A percentile compares a stretch with the other conserved stretches of the same genome.
Evolutionary conservation across 2,113 vertebrate species (phyloP).

Genomic region (Pedetes capensis): DNA sequence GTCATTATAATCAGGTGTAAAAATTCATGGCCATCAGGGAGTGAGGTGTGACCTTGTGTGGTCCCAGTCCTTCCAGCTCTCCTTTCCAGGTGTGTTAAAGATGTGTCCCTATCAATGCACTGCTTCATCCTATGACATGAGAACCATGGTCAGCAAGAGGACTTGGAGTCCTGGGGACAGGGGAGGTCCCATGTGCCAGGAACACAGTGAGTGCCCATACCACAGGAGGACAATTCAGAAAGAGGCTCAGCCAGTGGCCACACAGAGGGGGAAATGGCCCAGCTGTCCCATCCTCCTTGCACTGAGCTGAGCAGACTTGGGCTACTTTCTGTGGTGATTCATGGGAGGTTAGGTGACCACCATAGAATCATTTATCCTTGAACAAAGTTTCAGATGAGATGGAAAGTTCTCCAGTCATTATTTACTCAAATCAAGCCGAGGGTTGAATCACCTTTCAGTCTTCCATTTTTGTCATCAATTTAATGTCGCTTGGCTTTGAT

Average conservation of each 20-base stretch:
- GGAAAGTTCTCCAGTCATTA: not conserved
- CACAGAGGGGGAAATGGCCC: accelerated
- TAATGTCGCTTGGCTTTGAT: conserved; percentile 9
- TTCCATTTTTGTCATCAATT: not conserved
- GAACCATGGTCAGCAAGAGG: not conserved
- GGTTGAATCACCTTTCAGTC: not conserved
- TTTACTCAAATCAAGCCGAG: conserved; percentile 1
- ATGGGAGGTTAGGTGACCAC: not conserved
- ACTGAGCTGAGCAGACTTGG: not conserved
- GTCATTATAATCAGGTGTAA: conserved; percentile 41
- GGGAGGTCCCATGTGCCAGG: not conserved
- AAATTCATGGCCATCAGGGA: not conserved
- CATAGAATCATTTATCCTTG: not conserved
- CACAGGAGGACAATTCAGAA: not conserved
- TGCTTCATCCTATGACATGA: not conserved
- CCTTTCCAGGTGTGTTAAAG: not conserved
- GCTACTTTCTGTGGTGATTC: not conserved
- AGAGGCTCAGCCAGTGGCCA: not conserved
- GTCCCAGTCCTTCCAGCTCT: not conserved
- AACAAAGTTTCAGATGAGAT: not conserved
- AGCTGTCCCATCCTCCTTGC: not conserved
- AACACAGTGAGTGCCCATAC: accelerated
- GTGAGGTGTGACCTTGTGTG: too few relatives aligned
- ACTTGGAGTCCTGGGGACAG: not conserved
- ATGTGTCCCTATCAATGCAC: accelerated